Evolutionary conservation across 2,888 invertebrate species (phyloP), one percentile per base, ranked within the genome.

Genomic region (Stenoptilia bipunctidactyla): DNA sequence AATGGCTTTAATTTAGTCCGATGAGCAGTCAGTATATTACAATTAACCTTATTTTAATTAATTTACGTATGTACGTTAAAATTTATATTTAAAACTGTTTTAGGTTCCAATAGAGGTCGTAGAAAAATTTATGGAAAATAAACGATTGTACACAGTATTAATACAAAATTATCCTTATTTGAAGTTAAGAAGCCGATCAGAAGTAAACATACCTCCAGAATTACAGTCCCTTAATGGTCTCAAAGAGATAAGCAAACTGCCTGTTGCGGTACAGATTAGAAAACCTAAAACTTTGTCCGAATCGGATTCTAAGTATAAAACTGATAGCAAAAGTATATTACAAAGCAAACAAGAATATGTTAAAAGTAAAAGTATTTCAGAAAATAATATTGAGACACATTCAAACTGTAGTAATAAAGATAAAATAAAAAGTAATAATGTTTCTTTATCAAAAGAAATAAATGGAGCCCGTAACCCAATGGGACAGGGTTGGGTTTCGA

Each of bases 101-200:
- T 61, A 90, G 90, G 87, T 92, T 3, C 91, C 91, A 33, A 77
- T 88, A 37, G 91, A 92, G 73, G 91, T 91, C 15, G 66, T 91
- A 46, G 89, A 91, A 54, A 88, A 88, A 47, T 65, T 92, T 13
- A 63, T 62, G 45, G 66, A 86, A 34, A 91, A 91, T 55, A 88
- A 88, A 45, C 86, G 86, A 37, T 70, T 91, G 3, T 91, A 90
- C 66, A 89, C 88, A 45, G 87, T 91, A 9, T 88, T 92, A 42
- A 66, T 92, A 47, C 89, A 90, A 59, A 91, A 91, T 56, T 91
- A 92, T 61, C 92, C 92, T 3, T 89, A 89, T 40, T 60, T 92
- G 40, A 75, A 87, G 33, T 84, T 89, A 48, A 80, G 88, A 53
- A 88, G 89, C 53, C 79, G 83, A 38, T 90, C 90, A 0, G 90